These are phyloP conservation scores for Marisa cornuarietis DNA, from an alignment of 1,140 invertebrate species.

Conservation along the genomic window DNA sequence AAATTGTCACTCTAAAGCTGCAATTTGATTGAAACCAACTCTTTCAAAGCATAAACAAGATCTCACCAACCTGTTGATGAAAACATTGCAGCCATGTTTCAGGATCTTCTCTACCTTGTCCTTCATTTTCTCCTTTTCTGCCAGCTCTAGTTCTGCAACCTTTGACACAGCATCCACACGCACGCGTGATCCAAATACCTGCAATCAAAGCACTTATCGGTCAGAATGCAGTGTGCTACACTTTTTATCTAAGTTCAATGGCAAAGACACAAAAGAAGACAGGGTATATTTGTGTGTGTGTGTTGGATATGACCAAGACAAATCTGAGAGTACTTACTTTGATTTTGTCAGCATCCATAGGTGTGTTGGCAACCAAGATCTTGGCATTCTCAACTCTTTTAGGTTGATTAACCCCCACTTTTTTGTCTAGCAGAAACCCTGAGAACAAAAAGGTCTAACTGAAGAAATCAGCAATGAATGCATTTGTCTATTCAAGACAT, in stretches of 20 bases:
- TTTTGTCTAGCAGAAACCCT: slow-evolving; percentile 97
- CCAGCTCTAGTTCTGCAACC: slow-evolving; percentile 96
- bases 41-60: background rate
- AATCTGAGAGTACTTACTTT: slow-evolving; percentile 73
- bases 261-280: background rate
- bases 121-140: slow-evolving; percentile 99
- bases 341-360: slow-evolving; percentile 99
- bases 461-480: too few relatives aligned
- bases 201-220: too few relatives aligned
- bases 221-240: too few relatives aligned
- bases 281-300: background rate
- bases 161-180: slow-evolving; percentile 98
- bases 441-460: slow-evolving; percentile 15
- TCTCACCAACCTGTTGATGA: slow-evolving; percentile 86
- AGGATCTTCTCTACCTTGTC: slow-evolving; percentile 98
- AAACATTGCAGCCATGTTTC: slow-evolving; percentile 96
- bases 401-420: slow-evolving; percentile 89
- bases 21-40: background rate
- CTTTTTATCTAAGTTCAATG: too few relatives aligned
- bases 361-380: slow-evolving; percentile 99
- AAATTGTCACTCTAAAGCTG: background rate
- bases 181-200: slow-evolving; percentile 95
- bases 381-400: slow-evolving; percentile 90
- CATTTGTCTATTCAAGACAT: too few relatives aligned
- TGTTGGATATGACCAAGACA: background rate